Conservation (phyloP, 1,140 invertebrate species). For the Hydropsyche tenuis region DNA sequence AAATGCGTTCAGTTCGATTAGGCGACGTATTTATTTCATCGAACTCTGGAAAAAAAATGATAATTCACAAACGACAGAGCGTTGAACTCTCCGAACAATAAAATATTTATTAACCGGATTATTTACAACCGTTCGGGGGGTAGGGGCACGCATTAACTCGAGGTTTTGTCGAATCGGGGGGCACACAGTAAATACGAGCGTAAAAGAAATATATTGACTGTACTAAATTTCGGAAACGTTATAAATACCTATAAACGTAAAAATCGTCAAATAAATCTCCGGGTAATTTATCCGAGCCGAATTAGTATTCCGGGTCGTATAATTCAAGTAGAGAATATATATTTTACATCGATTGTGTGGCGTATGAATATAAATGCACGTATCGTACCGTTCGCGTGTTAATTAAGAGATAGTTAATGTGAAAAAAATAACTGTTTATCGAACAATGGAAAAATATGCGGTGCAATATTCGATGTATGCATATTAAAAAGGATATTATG, state of each 20-base stretch:
- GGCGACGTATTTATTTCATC: too few species aligned
- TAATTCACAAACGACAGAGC: background rate
- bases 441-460: too few species aligned
- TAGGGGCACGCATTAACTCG: background rate
- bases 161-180: conserved; percentile 8
- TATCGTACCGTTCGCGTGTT: conserved; percentile 27
- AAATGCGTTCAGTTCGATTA: too few species aligned
- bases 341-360: background rate
- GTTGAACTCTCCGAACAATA: conserved; percentile 18
- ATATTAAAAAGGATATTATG: too few species aligned
- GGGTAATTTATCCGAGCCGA: too few species aligned
- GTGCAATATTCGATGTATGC: too few species aligned
- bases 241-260: too few species aligned
- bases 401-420: too few species aligned
- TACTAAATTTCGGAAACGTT: conserved; percentile 2
- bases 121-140: conserved; percentile 8
- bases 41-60: too few species aligned
- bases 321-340: background rate
- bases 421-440: too few species aligned
- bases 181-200: background rate
- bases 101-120: conserved; percentile 26
- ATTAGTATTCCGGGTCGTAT: too few species aligned
- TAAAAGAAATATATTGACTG: conserved; percentile 12
- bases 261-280: too few species aligned
- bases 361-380: background rate